A percentile compares a stretch with the other conserved stretches of the same genome.
phyloP scores from a whole-genome alignment of 2,113 vertebrate species.

The Scomber japonicus region DNA sequence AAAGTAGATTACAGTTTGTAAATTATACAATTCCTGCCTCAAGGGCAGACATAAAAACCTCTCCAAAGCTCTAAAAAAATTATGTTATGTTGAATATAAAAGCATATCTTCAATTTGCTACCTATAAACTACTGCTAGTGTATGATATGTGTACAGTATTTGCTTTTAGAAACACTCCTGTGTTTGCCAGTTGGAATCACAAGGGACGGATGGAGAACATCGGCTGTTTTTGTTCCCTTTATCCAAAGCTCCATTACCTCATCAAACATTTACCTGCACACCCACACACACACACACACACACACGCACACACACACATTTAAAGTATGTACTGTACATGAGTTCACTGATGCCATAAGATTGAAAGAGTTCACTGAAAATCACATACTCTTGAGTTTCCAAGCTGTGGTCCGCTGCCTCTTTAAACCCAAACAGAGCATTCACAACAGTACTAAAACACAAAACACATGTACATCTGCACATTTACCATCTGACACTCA shows the following conservation, averaged over 20 bases:
- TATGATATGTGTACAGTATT: neutral
- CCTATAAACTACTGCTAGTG: conserved; percentile 1
- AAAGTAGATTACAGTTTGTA: conserved; percentile 5
- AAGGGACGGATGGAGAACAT: conserved; percentile 53
- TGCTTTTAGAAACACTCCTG: conserved; percentile 27
- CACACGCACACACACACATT: conserved; percentile 24
- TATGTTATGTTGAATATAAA: conserved; percentile 6
- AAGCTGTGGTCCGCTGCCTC: conserved; percentile 47
- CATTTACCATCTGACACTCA: conserved; percentile 8
- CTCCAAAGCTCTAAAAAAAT: neutral
- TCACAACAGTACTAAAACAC: conserved; percentile 41
- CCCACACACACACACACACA: conserved; percentile 25
- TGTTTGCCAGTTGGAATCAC: conserved; percentile 56
- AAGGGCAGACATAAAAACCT: conserved; percentile 8
- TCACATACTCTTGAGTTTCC: conserved; percentile 52
- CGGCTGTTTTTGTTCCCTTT: conserved; percentile 65
- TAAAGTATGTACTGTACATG: conserved; percentile 53
- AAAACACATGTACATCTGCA: conserved; percentile 65
- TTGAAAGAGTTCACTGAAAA: conserved; percentile 29
- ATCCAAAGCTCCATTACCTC: conserved; percentile 79
- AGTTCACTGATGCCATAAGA: conserved; percentile 49
- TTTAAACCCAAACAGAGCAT: conserved; percentile 42
- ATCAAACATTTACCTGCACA: conserved; percentile 85
- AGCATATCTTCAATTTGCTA: neutral
- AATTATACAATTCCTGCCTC: conserved; percentile 7